Evolutionary conservation across 2,113 vertebrate species (phyloP).

Genomic region (Bambusicola thoracicus): DNA sequence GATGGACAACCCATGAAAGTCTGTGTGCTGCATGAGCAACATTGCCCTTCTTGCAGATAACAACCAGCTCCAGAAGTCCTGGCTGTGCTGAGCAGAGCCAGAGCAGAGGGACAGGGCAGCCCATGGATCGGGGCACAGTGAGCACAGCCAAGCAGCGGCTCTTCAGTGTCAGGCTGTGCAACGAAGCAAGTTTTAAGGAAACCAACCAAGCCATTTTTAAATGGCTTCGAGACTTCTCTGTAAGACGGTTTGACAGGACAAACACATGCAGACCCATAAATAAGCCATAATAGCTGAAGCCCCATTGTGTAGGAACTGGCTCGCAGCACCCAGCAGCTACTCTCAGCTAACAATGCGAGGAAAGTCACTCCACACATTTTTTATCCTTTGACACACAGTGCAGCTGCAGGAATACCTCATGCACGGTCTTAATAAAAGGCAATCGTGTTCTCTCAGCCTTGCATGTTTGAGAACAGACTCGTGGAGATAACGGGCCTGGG

Average conservation of each 20-base stretch:
- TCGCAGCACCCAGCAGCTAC: slow-evolving; percentile 39
- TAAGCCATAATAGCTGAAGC: slow-evolving; percentile 39
- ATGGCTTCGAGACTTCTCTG: slow-evolving; percentile 28
- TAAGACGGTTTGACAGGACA: slow-evolving; percentile 33
- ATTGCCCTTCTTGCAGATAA: not conserved
- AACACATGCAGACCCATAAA: slow-evolving; percentile 50
- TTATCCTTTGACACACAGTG: slow-evolving; percentile 51
- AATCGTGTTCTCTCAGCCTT: not conserved
- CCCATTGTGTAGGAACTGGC: slow-evolving; percentile 55
- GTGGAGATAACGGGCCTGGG: slow-evolving; percentile 5
- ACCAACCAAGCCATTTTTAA: not conserved
- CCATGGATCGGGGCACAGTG: not conserved
- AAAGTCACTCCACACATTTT: slow-evolving; percentile 51
- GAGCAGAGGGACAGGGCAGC: not conserved
- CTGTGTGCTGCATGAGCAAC: rapidly evolving
- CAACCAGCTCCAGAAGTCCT: not conserved
- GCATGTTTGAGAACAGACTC: slow-evolving; percentile 14
- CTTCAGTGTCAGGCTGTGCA: rapidly evolving
- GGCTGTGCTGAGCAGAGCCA: not conserved
- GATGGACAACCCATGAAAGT: not conserved
- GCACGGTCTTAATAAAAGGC: not conserved
- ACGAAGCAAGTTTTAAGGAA: not conserved
- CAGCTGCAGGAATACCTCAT: slow-evolving; percentile 67
- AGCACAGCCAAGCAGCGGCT: not conserved
- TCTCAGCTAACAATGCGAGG: not conserved